Conservation (phyloP, 2,888 invertebrate genomes). For the Drosophila dives region DNA sequence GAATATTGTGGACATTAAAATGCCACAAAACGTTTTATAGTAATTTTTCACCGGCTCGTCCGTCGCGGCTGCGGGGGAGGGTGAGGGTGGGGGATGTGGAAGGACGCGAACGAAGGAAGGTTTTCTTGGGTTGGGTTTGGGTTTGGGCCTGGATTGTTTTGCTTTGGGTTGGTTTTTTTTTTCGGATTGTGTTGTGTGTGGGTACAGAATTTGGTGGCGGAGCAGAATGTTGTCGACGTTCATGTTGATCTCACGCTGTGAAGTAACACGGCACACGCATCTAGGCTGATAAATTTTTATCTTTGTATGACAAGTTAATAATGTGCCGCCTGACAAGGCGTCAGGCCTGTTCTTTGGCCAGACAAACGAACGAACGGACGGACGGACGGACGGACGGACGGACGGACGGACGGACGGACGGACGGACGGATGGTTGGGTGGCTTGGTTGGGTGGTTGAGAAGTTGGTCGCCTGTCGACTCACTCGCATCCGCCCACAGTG, state of each 20-base stretch:
- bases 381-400: not conserved
- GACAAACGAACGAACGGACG: not conserved
- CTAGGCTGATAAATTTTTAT: conserved; percentile 81
- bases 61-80: not conserved
- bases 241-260: conserved; percentile 74
- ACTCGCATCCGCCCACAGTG: conserved; percentile 19
- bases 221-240: conserved; percentile 56
- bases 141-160: conserved; percentile 4
- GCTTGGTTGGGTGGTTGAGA: not conserved
- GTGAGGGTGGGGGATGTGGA: conserved; percentile 9
- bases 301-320: conserved; percentile 83
- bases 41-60: conserved; percentile 69
- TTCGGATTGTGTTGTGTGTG: not conserved
- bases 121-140: conserved; percentile 6
- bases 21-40: conserved; percentile 83
- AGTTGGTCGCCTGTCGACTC: conserved; percentile 14
- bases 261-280: conserved; percentile 63
- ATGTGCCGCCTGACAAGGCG: conserved; percentile 64
- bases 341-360: conserved; percentile 19
- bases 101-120: conserved; percentile 17
- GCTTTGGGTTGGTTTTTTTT: not conserved
- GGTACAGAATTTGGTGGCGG: conserved; percentile 1
- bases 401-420: not conserved
- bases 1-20: conserved; percentile 76
- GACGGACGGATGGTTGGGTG: not conserved